Evolutionary conservation across 2,797 vertebrate genomes (phyloP).

Genomic region (Tadarida brasiliensis): DNA sequence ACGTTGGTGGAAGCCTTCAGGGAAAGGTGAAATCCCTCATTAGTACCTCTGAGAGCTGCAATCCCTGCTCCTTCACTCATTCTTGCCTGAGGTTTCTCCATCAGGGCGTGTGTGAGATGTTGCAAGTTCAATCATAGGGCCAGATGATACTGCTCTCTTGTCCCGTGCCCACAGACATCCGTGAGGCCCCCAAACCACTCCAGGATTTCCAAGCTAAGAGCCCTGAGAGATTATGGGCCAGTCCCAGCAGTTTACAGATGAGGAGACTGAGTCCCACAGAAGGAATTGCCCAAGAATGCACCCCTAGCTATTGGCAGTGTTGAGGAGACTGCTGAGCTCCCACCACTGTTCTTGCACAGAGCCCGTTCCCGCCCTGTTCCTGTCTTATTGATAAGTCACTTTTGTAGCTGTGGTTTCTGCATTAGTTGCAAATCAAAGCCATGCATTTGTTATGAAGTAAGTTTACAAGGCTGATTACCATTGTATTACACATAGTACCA

Average conservation of each 20-base stretch:
- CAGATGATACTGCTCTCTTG: neutral
- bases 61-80: neutral
- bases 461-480: neutral
- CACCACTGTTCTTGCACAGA: fast-evolving
- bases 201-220: neutral
- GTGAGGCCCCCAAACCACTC: fast-evolving
- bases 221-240: neutral
- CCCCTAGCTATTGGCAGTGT: fast-evolving
- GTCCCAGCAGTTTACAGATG: neutral
- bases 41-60: neutral
- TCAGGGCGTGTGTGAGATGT: neutral
- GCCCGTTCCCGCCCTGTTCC: neutral
- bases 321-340: neutral
- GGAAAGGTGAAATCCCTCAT: constrained; percentile 71
- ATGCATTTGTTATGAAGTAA: neutral
- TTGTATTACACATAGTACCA: neutral
- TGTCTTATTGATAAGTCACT: neutral
- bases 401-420: neutral
- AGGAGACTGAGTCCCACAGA: neutral
- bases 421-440: constrained; percentile 63
- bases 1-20: constrained; percentile 41
- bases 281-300: neutral
- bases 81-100: neutral
- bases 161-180: neutral
- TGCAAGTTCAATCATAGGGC: neutral